Evolutionary conservation across 2,113 vertebrate genomes (phyloP).

Genomic region (Cervus canadensis): DNA sequence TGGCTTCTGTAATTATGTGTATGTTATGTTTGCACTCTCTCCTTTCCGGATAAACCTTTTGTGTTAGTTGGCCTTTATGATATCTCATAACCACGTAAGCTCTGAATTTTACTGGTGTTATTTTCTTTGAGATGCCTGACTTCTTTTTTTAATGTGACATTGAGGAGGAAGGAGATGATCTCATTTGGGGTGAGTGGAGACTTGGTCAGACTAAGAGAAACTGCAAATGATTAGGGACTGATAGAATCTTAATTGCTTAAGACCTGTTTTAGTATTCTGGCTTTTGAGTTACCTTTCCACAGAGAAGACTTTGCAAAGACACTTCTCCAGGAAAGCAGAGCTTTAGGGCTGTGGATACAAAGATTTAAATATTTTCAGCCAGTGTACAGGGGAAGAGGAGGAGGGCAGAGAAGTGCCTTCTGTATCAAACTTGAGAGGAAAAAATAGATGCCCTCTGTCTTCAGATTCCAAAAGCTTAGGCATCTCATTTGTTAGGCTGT

Average conservation of each 20-base stretch:
- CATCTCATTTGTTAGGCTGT: not conserved
- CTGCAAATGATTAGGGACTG: not conserved
- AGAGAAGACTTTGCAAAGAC: not conserved
- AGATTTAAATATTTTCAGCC: not conserved
- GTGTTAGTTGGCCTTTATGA: not conserved
- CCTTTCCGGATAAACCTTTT: not conserved
- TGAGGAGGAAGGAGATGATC: not conserved
- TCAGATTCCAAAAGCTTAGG: not conserved
- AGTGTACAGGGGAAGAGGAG: not conserved
- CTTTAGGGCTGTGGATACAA: not conserved
- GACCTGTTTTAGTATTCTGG: not conserved
- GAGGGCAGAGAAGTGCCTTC: not conserved
- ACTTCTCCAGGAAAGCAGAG: not conserved
- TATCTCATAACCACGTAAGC: not conserved
- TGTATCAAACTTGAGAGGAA: not conserved
- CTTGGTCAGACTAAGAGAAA: not conserved
- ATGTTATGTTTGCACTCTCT: not conserved
- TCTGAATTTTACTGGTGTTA: not conserved
- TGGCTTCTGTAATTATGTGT: not conserved
- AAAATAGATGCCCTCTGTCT: not conserved
- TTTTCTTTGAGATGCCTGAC: not conserved
- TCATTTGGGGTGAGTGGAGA: not conserved
- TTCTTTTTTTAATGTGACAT: not conserved
- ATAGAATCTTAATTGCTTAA: not conserved
- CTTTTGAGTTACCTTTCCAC: slow-evolving; percentile 17